phyloP scores from a whole-genome alignment of 2,888 invertebrate species.

The Epinotia brunnichana region DNA sequence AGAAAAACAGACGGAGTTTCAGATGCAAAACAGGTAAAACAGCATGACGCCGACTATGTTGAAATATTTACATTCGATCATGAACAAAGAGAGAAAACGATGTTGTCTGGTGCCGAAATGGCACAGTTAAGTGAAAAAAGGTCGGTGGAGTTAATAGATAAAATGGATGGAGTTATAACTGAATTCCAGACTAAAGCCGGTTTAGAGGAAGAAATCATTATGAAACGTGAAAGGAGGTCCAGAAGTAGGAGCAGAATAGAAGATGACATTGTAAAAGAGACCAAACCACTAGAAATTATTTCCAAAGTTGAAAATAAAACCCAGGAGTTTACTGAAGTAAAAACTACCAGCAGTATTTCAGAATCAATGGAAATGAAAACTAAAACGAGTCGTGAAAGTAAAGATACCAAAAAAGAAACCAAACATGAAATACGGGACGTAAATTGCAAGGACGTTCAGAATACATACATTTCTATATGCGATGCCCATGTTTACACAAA shows the following conservation, averaged over 20 bases:
- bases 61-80: constrained; percentile 16
- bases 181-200: constrained; percentile 71
- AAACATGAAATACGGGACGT: constrained; percentile 52
- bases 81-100: constrained; percentile 46
- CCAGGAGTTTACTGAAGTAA: constrained; percentile 50
- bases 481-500: constrained; percentile 77
- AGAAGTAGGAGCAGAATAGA: constrained; percentile 64
- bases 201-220: constrained; percentile 52
- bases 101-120: constrained; percentile 69
- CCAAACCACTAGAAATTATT: constrained; percentile 67
- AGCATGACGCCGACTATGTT: constrained; percentile 15
- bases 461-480: constrained; percentile 73
- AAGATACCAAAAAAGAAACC: constrained; percentile 54
- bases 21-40: constrained; percentile 16
- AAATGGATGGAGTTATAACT: constrained; percentile 72
- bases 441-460: constrained; percentile 56
- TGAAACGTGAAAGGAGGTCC: constrained; percentile 56
- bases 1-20: constrained; percentile 27
- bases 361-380: constrained; percentile 27
- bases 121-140: constrained; percentile 70
- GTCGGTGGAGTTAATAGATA: constrained; percentile 68
- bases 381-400: constrained; percentile 49
- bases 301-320: constrained; percentile 56
- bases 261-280: constrained; percentile 61
- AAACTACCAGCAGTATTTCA: constrained; percentile 46